Percentiles rank a stretch among this genome's conserved stretches.
These are phyloP conservation scores for Hystrix brachyura DNA, from an alignment of 2,113 vertebrate genomes.

Conservation along the genomic window DNA sequence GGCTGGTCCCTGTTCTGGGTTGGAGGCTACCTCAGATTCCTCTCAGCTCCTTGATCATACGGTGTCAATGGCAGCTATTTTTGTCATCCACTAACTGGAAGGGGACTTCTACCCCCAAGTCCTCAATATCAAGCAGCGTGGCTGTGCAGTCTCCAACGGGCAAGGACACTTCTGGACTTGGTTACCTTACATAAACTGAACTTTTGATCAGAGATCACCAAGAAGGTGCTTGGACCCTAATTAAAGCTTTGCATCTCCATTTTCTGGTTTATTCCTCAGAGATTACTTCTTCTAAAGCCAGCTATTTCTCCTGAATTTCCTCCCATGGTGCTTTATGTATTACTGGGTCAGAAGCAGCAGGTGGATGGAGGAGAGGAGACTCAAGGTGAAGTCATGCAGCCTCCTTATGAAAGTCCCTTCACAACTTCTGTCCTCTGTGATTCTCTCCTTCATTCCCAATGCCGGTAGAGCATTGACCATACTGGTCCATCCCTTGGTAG, in stretches of 20 bases:
- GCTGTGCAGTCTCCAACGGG: rapidly evolving
- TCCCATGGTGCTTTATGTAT: not conserved
- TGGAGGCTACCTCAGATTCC: not conserved
- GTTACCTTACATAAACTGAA: not conserved
- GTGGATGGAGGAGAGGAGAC: not conserved
- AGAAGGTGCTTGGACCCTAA: not conserved
- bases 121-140: not conserved
- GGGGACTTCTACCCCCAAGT: rapidly evolving
- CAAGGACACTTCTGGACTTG: not conserved
- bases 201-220: not conserved
- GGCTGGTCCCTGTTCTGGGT: not conserved
- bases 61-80: not conserved
- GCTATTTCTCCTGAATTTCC: not conserved
- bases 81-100: not conserved
- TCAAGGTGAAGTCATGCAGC: not conserved
- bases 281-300: not conserved
- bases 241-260: not conserved
- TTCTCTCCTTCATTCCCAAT: rapidly evolving
- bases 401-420: too few species aligned
- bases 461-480: not conserved
- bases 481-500: too few species aligned
- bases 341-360: not conserved
- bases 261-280: not conserved
- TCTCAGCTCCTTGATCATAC: not conserved
- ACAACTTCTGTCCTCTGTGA: rapidly evolving